Evolutionary conservation across 2,888 invertebrate genomes (phyloP).

Genomic region (Frankliniella intonsa): DNA sequence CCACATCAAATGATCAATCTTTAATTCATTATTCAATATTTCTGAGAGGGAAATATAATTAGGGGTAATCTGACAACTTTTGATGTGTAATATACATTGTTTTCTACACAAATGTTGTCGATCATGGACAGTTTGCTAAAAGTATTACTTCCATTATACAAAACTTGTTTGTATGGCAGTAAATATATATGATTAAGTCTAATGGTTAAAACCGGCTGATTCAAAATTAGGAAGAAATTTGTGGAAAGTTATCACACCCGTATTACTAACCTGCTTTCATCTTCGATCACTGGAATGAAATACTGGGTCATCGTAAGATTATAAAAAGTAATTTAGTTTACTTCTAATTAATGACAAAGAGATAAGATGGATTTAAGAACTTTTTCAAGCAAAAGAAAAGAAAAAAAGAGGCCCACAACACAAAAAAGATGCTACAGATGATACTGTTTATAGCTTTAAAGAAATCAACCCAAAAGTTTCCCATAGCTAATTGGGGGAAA

Average conservation of each 20-base stretch:
- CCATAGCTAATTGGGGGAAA: too few species aligned
- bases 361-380: neutral
- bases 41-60: too few species aligned
- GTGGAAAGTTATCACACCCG: neutral
- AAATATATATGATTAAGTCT: neutral
- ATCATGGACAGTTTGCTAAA: neutral
- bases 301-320: neutral
- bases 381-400: too few species aligned
- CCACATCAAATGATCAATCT: too few species aligned
- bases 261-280: neutral
- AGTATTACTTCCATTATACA: neutral
- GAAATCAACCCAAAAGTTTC: too few species aligned
- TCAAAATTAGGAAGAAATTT: neutral
- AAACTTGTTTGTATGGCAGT: neutral
- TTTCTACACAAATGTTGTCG: too few species aligned
- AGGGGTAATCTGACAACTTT: too few species aligned
- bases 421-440: too few species aligned
- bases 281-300: neutral
- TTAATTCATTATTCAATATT: too few species aligned
- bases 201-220: neutral
- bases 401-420: too few species aligned
- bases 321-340: neutral
- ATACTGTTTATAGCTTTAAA: too few species aligned
- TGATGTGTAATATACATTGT: too few species aligned
- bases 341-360: neutral